Conservation (phyloP, 30 jellyfish, hydroid and myxozoan species). For the Cassiopea xamachana region DNA sequence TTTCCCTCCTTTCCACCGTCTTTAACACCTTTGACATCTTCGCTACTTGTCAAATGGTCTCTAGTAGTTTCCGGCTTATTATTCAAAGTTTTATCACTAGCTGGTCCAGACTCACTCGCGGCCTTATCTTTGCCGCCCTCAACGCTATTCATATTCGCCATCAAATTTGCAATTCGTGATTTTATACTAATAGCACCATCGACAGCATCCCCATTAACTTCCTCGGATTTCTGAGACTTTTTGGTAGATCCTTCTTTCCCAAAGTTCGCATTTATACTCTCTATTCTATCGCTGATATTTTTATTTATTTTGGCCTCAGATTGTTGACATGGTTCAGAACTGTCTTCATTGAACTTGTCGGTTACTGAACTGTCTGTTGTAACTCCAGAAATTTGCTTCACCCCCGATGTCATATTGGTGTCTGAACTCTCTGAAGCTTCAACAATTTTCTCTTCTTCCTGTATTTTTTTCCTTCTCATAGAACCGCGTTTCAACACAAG, state of each 20-base stretch:
- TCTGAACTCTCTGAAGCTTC: background rate
- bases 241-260: background rate
- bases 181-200: background rate
- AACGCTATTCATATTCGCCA: background rate
- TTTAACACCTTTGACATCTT: background rate
- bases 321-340: background rate
- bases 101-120: background rate
- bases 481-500: slow-evolving; percentile 70
- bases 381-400: background rate
- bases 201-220: background rate
- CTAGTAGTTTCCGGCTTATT: background rate
- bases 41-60: background rate
- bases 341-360: background rate
- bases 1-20: slow-evolving; percentile 15
- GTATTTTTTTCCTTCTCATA: slow-evolving; percentile 56
- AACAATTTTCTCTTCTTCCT: slow-evolving; percentile 1
- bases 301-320: background rate
- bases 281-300: background rate
- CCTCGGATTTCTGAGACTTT: background rate
- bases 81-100: background rate
- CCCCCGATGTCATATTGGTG: background rate
- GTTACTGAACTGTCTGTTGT: background rate
- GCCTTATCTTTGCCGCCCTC: background rate
- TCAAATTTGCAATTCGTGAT: slow-evolving; percentile 4
- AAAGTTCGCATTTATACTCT: background rate